These are phyloP conservation scores for Notocelia uddmanniana DNA, from an alignment of 2,888 invertebrate species.

Conservation along the genomic window DNA sequence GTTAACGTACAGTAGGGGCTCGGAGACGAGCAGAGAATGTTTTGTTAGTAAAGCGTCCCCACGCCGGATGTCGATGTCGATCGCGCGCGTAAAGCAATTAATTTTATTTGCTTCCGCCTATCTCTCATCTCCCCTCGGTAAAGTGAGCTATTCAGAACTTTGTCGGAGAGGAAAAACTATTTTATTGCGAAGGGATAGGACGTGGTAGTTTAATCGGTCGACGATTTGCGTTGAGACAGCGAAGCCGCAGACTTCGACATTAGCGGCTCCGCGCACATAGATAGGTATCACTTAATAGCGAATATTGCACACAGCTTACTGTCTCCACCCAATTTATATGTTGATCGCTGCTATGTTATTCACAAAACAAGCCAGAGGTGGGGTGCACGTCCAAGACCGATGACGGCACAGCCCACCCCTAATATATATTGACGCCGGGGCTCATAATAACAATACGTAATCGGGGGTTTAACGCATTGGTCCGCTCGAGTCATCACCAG, in stretches of 20 bases:
- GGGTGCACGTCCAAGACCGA: too few relatives aligned
- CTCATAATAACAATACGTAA: too few relatives aligned
- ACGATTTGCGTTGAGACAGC: conserved; percentile 8
- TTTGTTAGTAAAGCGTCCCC: neutral
- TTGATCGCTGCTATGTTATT: too few relatives aligned
- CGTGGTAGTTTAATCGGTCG: conserved; percentile 20
- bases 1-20: neutral
- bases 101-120: conserved; percentile 42
- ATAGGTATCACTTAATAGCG: neutral
- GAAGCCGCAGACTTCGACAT: neutral
- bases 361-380: too few relatives aligned
- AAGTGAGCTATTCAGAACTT: conserved; percentile 27
- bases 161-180: conserved; percentile 19
- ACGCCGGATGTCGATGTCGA: conserved; percentile 20
- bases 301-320: conserved; percentile 1
- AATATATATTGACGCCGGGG: too few relatives aligned
- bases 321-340: conserved; percentile 22
- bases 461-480: too few relatives aligned
- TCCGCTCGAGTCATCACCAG: too few relatives aligned
- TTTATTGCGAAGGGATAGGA: conserved; percentile 27
- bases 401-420: too few relatives aligned
- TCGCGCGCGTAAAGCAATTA: conserved; percentile 33
- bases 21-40: neutral
- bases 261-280: neutral
- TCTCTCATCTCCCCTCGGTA: conserved; percentile 20